phyloP scores from a whole-genome alignment of 2,888 invertebrate species.

The Diplazon laetatorius region DNA sequence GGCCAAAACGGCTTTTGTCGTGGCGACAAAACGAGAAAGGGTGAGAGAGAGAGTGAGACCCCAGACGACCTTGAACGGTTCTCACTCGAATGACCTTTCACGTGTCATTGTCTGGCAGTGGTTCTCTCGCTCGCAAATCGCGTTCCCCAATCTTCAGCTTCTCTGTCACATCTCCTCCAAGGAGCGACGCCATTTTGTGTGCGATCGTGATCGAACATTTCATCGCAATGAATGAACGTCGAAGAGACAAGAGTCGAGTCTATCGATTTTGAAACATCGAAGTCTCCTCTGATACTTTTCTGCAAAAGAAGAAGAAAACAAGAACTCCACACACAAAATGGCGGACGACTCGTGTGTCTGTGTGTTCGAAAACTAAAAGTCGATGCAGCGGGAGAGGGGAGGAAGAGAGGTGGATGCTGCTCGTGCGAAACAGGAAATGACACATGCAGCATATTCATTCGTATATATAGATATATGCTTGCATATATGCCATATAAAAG shows the following conservation, averaged over 20 bases:
- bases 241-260: constrained; percentile 15
- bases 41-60: no score
- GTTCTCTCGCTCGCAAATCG: constrained; percentile 42
- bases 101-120: constrained; percentile 58
- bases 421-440: constrained; percentile 56
- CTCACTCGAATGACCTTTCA: constrained; percentile 54
- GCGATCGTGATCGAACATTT: constrained; percentile 6
- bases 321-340: no score
- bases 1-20: constrained; percentile 35
- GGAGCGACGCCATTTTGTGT: background rate
- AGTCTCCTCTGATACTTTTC: constrained; percentile 7
- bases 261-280: constrained; percentile 6
- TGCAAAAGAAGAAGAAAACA: no score
- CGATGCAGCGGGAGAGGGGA: constrained; percentile 49
- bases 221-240: background rate
- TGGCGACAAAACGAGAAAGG: constrained; percentile 48
- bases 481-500: constrained; percentile 7
- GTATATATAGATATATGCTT: constrained; percentile 6
- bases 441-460: constrained; percentile 34
- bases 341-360: background rate
- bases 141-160: constrained; percentile 43
- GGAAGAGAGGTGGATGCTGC: no score
- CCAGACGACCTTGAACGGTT: constrained; percentile 48
- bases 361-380: constrained; percentile 20
- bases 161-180: constrained; percentile 59